These are phyloP conservation scores for Drosophila recens DNA, from an alignment of 2,888 invertebrate species.

Conservation along the genomic window DNA sequence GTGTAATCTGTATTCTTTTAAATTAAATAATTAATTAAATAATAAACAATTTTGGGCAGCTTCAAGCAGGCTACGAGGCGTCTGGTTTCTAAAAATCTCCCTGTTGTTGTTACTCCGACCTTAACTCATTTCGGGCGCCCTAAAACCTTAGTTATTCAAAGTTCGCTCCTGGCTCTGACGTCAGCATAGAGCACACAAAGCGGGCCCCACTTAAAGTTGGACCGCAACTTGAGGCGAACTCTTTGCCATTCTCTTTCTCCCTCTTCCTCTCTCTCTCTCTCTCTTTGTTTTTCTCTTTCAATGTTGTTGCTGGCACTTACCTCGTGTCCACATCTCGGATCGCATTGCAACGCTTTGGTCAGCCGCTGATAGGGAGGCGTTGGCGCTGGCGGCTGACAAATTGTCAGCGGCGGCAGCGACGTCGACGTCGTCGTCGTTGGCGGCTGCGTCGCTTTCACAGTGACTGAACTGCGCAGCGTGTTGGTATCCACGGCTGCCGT, in stretches of 20 bases:
- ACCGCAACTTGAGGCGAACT: slow-evolving; percentile 47
- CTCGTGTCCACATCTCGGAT: slow-evolving; percentile 86
- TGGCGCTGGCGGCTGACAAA: slow-evolving; percentile 82
- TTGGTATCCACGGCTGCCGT: slow-evolving; percentile 85
- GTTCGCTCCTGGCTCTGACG: slow-evolving; percentile 53
- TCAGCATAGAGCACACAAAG: slow-evolving; percentile 30
- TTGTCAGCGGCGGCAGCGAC: slow-evolving; percentile 69
- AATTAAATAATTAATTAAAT: too few relatives aligned
- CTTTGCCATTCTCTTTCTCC: not conserved
- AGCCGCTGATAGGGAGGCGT: slow-evolving; percentile 86
- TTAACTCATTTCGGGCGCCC: not conserved
- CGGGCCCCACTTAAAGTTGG: slow-evolving; percentile 29
- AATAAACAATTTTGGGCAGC: too few relatives aligned
- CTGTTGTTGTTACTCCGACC: not conserved
- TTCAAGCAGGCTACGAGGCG: too few relatives aligned
- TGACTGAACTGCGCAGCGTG: slow-evolving; percentile 82
- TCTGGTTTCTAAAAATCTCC: not conserved
- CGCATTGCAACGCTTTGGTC: slow-evolving; percentile 86
- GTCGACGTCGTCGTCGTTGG: slow-evolving; percentile 46
- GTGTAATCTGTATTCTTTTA: too few relatives aligned
- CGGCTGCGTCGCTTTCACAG: slow-evolving; percentile 67
- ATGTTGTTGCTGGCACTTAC: slow-evolving; percentile 73
- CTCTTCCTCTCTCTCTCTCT: not conserved
- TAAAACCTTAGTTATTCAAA: not conserved
- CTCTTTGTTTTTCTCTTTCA: not conserved